Base-by-base conservation (phyloP, 2,113 vertebrate genomes). In the Anser brachyrhynchus region DNA sequence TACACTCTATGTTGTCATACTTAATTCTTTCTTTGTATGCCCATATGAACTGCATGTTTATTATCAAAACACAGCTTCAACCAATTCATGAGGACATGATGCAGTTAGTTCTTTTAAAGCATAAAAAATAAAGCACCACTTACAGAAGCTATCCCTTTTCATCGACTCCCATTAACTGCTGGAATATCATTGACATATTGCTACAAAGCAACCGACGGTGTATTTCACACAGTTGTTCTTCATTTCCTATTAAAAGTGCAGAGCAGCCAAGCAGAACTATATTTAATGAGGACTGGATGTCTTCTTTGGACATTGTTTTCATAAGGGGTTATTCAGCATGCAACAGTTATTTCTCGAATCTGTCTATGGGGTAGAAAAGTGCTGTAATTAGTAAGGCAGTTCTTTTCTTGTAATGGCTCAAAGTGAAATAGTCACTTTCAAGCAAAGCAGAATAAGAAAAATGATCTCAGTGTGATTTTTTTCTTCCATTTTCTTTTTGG, bases 201-300 rank as follows among this genome's bases (percentile, higher is more conserved):
- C 77, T 97, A 86, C 70, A 84, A 93, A 97, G 86, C 46, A 93
- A 95, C 75, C 70, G 80, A 93, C 18, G 90, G 59, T 66, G 69
- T 89, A 86, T 95, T 95, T 95, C 37, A 84, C 86, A 66, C 26
- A 84, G n/a, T 62, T 93, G 77, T 87, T 94, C 90, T 95, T 95
- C 31, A 89, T 92, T 97, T 91, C 83, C 87, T 96, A 92, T 85
- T 97, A 96, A 97, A 97, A 90, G 29, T 44, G 79, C 44, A 93
- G 62, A 80, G 73, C 95, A 97, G 67, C 57, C 92, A 97, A 97
- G 92, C 66, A 95, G 93, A 96, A 89, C 70, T 71, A 55, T 44
- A 88, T 92, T 97, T 97, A 97, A 97, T 96, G 84, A 97, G 55
- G 74, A 96, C 64, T 71, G 82, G 37, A 82, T 95, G 35, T 95